phyloP scores from a whole-genome alignment of 2,797 vertebrate genomes.

The Characodon lateralis region DNA sequence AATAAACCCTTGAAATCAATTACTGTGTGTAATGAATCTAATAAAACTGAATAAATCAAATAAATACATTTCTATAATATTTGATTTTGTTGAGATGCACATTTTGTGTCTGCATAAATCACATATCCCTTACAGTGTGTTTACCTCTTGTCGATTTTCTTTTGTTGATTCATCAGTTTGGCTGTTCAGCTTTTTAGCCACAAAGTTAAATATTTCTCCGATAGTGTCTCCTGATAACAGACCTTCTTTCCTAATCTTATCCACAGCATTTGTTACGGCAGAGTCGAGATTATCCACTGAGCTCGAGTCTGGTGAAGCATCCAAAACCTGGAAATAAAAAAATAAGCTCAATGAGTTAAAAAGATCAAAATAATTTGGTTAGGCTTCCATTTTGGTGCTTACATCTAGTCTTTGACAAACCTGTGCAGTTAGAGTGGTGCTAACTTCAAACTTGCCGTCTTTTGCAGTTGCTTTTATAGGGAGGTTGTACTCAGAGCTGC shows the following conservation, averaged over 20 bases:
- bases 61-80: not conserved
- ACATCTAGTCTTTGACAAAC: constrained; percentile 60
- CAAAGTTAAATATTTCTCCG: constrained; percentile 81
- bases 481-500: constrained; percentile 66
- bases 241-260: constrained; percentile 60
- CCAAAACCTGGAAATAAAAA: constrained; percentile 76
- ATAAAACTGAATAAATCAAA: not conserved
- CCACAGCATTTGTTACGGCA: constrained; percentile 70
- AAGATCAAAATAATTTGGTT: not conserved
- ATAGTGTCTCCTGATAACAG: constrained; percentile 68
- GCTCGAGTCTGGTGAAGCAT: constrained; percentile 1
- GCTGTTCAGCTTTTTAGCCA: constrained; percentile 79
- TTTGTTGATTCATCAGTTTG: constrained; percentile 29
- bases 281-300: constrained; percentile 68
- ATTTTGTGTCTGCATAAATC: not conserved
- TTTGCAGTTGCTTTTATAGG: constrained; percentile 74
- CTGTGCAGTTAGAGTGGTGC: constrained; percentile 68
- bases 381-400: not conserved
- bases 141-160: constrained; percentile 61
- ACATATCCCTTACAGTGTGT: not conserved
- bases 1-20: too few species aligned
- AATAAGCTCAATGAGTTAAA: not conserved
- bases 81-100: not conserved
- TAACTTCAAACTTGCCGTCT: constrained; percentile 49
- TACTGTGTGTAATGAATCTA: too few species aligned